These are phyloP conservation scores for Suncus etruscus DNA, from an alignment of 2,113 vertebrate species.

Conservation along the genomic window DNA sequence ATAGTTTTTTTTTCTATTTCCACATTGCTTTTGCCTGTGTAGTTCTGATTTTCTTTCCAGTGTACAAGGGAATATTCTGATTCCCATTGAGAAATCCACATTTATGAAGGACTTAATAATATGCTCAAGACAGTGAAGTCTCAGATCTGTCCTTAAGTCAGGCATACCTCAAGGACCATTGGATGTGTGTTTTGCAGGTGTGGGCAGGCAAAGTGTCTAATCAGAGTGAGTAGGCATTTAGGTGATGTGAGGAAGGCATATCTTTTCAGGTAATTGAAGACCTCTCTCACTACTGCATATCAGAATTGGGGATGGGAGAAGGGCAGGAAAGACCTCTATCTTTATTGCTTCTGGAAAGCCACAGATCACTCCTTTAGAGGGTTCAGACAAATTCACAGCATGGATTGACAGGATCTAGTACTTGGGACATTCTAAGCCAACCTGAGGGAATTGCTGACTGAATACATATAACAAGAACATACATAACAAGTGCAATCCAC, in stretches of 20 bases:
- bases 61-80: neutral
- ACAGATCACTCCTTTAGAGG: neutral
- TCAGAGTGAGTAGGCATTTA: accelerated
- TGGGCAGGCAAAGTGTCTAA: neutral
- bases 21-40: accelerated
- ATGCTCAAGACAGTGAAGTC: neutral
- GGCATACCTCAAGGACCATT: accelerated
- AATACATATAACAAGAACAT: neutral
- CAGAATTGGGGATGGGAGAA: neutral
- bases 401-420: neutral
- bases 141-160: neutral
- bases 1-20: neutral
- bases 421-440: neutral
- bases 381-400: neutral
- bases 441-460: too few species aligned
- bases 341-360: neutral
- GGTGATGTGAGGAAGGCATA: neutral
- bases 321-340: neutral
- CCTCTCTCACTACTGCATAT: neutral
- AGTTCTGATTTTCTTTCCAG: neutral
- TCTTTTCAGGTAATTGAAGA: neutral
- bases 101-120: neutral
- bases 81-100: neutral
- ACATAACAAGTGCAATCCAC: neutral
- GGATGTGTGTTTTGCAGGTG: neutral